phyloP scores from a whole-genome alignment of 2,113 vertebrate genomes.

The Cochlearius cochlearius region DNA sequence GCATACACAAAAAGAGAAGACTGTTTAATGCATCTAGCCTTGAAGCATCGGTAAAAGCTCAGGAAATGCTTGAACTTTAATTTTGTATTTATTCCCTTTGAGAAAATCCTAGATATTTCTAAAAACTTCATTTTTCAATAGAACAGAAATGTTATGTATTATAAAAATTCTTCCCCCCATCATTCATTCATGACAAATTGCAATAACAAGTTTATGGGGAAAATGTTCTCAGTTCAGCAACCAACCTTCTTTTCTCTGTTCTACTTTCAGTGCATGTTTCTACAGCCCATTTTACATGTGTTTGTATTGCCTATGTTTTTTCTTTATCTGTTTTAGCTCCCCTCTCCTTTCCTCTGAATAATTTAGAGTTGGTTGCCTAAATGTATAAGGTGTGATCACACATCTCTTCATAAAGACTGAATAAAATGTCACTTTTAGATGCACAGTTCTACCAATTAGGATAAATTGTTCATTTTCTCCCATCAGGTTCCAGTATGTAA shows the following conservation, averaged over 20 bases:
- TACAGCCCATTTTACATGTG: not conserved
- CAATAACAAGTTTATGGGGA: fast-evolving
- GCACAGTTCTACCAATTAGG: not conserved
- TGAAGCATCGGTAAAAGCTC: not conserved
- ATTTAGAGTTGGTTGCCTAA: not conserved
- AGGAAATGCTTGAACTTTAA: not conserved
- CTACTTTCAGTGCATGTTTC: not conserved
- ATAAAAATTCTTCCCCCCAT: not conserved
- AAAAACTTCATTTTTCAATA: not conserved
- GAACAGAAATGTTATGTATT: not conserved
- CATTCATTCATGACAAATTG: not conserved
- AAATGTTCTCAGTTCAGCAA: not conserved
- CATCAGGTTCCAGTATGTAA: not conserved
- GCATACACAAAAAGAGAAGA: not conserved
- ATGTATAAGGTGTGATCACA: not conserved
- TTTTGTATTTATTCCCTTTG: not conserved
- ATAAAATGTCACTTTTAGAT: not conserved
- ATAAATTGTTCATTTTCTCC: not conserved
- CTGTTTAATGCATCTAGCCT: not conserved
- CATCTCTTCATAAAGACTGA: not conserved
- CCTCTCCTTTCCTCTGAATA: not conserved
- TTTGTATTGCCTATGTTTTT: not conserved
- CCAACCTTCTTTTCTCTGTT: not conserved
- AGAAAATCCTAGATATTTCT: not conserved
- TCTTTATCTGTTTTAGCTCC: not conserved